Evolutionary conservation across 53 echinoderm and acorn worm species (phyloP), one percentile per base, ranked within the genome.

Genomic region (Paracentrotus lividus): DNA sequence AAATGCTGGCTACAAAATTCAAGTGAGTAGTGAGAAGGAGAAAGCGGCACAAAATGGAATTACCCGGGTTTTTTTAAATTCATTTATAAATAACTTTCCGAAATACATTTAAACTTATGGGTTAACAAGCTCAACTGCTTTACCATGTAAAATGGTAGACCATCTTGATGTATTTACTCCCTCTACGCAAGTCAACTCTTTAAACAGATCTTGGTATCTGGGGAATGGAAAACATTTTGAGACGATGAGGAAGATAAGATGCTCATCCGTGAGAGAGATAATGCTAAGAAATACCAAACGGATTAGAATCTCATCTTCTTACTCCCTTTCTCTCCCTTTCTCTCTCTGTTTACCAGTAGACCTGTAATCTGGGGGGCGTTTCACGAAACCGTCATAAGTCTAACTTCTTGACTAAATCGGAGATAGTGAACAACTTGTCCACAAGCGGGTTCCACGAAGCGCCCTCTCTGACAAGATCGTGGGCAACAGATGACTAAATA

Each of bases 271-370:
- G 81, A 47, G 26, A 47, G 26, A 26, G 45, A 81, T 47, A 47
- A 47, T 81, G 26, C 44, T 45, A 27, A 81, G 81, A 81, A 81
- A 81, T 81, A 81, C 49, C 81, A 81, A 81, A 81, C 81, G 47
- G 81, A 57, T 87, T 31, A 38, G 38, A 15, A 54, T 86, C 16
- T 15, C 53, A 10, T 21, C 21, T 20, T 55, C 87, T 44, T 14
- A 49, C 52, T 85, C 31, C 64, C 64, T 64, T n/a, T 64, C 64
- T 64, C 3, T 64, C 64, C 24, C 64, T 64, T n/a, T 64, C 16
- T 64, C 16, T 64, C 24, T 27, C 27, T 64, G 23, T 64, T n/a
- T 64, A 64, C 64, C 24, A 64, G 6, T 8, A 64, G 64, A n/a
- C 52, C 15, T 52, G 52, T 52, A n/a, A n/a, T n/a, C n/a, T n/a